Base-by-base conservation (phyloP, 2,888 invertebrate genomes). In the Masnerella sp. region DNA sequence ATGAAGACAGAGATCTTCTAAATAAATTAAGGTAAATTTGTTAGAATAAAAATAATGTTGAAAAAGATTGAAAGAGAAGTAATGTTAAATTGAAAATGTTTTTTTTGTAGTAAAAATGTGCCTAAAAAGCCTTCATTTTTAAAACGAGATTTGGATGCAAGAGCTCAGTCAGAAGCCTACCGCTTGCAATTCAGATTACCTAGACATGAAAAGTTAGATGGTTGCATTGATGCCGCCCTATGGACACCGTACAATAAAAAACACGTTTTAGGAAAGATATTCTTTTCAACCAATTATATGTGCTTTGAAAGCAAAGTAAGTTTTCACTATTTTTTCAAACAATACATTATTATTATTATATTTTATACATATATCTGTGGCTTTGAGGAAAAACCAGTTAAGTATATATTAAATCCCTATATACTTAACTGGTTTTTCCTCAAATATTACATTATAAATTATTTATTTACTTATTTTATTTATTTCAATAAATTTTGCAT, bases 221-320 rank as follows among this genome's bases (percentile, higher is more conserved):
- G 99, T 0, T 94, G 94, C 40, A 95, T 96, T 56, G 95, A 96
- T 82, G 96, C 96, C 83, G 93, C 95, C 7, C 88, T 99, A 58
- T 96, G 97, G 94, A 97, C 98, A 1, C 98, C 98, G 0, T 99
- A 96, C 86, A 95, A 97, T 84, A 97, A 97, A 86, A 92, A 92
- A 77, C 94, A 95, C 84, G 94, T 95, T 62, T 92, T 92, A 89
- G 99, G 99, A 11, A 91, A 93, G 77, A 89, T 99, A 81, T 99
- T 94, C 87, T 89, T 99, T 47, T 98, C 98, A 0, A 94, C 95
- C 83, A 97, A 96, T 89, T 99, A 96, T 87, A 91, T 98, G 81
- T 99, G 99, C 87, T 99, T 98, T 86, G 95, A 95, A 84, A 98
- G 98, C 88, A 92, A 95, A 89, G 97, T 98, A 85, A 90, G 90